A percentile compares a stretch with the other conserved stretches of the same genome.
phyloP scores from a whole-genome alignment of 2,797 vertebrate genomes.

The Phrynocephalus forsythii region DNA sequence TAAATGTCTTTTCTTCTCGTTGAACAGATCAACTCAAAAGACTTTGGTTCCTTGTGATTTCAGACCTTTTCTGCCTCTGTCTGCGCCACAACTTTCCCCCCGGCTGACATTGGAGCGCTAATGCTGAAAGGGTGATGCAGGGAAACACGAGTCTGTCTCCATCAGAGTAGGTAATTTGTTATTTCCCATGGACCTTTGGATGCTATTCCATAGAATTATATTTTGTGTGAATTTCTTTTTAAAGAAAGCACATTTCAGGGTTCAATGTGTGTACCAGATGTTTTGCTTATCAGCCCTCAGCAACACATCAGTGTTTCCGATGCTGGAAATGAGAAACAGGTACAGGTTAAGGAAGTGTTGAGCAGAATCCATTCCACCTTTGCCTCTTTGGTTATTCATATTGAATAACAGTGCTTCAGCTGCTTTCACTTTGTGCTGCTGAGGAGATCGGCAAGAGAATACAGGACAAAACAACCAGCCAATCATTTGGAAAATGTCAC shows the following conservation, averaged over 20 bases:
- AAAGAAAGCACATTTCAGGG: background rate
- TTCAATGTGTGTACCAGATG: background rate
- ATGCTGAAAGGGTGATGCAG: no score
- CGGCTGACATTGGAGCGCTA: no score
- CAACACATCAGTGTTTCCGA: background rate
- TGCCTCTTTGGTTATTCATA: background rate
- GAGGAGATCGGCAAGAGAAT: background rate
- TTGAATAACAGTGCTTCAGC: background rate
- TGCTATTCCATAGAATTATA: background rate
- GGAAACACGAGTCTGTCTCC: background rate
- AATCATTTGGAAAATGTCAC: constrained; percentile 11
- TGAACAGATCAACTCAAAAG: no score
- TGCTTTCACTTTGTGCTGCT: constrained; percentile 3
- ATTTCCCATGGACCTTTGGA: background rate
- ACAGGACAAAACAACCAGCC: background rate
- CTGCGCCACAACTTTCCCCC: no score
- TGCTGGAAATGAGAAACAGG: background rate
- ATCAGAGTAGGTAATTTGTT: background rate
- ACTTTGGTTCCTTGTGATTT: no score
- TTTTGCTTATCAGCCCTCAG: background rate
- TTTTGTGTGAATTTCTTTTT: background rate
- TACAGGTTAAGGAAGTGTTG: background rate
- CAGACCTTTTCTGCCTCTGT: no score
- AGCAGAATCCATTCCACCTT: constrained; percentile 7
- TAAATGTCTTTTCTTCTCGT: no score